Evolutionary conservation across 2,113 vertebrate genomes (phyloP), one percentile per base, ranked within the genome.

Genomic region (Nansenia antarctica): DNA sequence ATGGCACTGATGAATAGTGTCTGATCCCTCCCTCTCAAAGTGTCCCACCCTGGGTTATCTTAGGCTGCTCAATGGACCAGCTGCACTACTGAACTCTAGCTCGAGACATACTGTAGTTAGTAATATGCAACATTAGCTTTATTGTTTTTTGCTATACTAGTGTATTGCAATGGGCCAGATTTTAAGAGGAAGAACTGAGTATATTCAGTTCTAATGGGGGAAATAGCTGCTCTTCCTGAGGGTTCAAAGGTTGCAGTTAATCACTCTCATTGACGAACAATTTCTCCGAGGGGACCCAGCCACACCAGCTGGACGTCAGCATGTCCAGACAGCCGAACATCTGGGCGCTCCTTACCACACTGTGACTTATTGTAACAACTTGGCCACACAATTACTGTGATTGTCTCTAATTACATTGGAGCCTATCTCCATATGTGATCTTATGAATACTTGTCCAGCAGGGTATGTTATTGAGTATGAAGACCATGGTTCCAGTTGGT

Each of bases 341-440:
- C 77, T 72, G 71, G 45, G 34, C 12, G 30, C 42, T 12, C 47
- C 66, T 72, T 53, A 55, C 15, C 70, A 53, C 61, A 42, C 4
- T 69, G 45, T 65, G 59, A 65, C 71, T 70, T 29, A 74, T 58
- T 63, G 65, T 66, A 71, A 82, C 60, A 76, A 65, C 62, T 63
- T 45, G 11, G 30, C 55, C 35, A 68, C n/a, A 61, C 61, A 72
- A 74, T 83, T 83, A 72, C 53, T 2, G 27, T 69, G 61, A 80
- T 66, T 76, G 52, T 61, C 24, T 62, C 54, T 69, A 60, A 69
- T 72, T 72, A 72, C 35, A 47, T 45, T 62, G 26, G 32, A 39
- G 24, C 53, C 9, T 22, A 32, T 68, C 60, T 53, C 70, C 63
- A 68, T 32, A 45, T 73, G 70, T 31, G 67, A 69, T 32, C 47